These are phyloP conservation scores for Leptinotarsa haldemani DNA, from an alignment of 2,888 invertebrate species.

Conservation along the genomic window DNA sequence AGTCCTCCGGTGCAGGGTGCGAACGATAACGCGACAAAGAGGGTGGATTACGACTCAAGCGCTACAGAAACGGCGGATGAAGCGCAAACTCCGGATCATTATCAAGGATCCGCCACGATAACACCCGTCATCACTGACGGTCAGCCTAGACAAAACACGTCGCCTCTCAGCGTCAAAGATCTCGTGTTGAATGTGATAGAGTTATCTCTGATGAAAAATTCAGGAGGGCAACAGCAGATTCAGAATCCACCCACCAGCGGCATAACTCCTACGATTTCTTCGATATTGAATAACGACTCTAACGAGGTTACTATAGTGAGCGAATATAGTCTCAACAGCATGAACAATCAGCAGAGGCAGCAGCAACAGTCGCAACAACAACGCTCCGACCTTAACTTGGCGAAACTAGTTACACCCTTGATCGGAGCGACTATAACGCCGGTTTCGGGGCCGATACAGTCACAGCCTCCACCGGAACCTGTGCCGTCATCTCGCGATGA, in stretches of 20 bases:
- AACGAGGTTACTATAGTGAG: conserved; percentile 70
- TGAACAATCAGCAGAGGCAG: conserved; percentile 46
- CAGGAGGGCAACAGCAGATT: conserved; percentile 65
- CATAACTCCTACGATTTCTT: conserved; percentile 71
- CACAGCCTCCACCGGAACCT: conserved; percentile 56
- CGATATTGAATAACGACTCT: conserved; percentile 71
- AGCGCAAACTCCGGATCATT: conserved; percentile 67
- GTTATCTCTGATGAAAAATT: conserved; percentile 78
- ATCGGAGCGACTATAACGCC: conserved; percentile 78
- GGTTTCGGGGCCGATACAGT: conserved; percentile 67
- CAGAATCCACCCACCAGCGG: conserved; percentile 62
- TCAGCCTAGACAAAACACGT: conserved; percentile 63
- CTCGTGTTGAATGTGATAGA: conserved; percentile 87
- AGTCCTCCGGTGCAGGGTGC: conserved; percentile 61
- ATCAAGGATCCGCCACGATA: conserved; percentile 64
- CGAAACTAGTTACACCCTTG: conserved; percentile 67
- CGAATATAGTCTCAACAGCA: conserved; percentile 65
- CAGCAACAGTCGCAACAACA: conserved; percentile 49
- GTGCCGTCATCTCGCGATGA: conserved; percentile 67
- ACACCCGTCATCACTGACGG: conserved; percentile 64
- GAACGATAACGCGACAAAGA: conserved; percentile 56
- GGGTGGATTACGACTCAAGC: conserved; percentile 79
- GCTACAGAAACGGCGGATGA: conserved; percentile 69
- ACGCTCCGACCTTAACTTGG: conserved; percentile 60
- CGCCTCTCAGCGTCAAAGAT: conserved; percentile 82